Evolutionary conservation across 2,113 vertebrate species (phyloP).

Genomic region (Ornithorhynchus anatinus): DNA sequence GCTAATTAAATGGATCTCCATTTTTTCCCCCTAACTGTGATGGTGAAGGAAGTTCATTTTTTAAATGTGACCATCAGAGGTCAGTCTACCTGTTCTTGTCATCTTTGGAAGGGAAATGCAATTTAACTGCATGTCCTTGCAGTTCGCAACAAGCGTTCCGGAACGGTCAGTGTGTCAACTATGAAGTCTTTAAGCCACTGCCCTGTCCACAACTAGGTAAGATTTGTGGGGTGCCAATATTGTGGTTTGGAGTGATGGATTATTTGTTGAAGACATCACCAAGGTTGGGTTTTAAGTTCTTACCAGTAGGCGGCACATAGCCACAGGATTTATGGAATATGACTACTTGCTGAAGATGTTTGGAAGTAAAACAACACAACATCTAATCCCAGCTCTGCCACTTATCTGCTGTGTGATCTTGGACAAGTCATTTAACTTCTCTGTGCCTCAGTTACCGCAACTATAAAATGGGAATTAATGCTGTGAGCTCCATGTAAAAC

Average conservation of each 20-base stretch:
- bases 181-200: constrained; percentile 74
- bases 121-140: constrained; percentile 81
- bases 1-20: neutral
- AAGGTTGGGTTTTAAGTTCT: neutral
- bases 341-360: rapidly evolving
- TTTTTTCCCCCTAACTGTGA: neutral
- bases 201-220: constrained; percentile 84
- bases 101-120: constrained; percentile 75
- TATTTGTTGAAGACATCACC: neutral
- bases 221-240: neutral
- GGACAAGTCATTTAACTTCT: too few relatives aligned
- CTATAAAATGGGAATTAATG: too few relatives aligned
- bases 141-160: constrained; percentile 79
- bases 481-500: too few relatives aligned
- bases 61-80: constrained; percentile 91
- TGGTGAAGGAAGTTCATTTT: constrained; percentile 75
- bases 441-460: too few relatives aligned
- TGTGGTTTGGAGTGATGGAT: neutral
- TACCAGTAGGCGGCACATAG: rapidly evolving
- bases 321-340: neutral
- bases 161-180: constrained; percentile 78
- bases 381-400: too few relatives aligned
- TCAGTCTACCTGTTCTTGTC: constrained; percentile 84
- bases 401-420: too few relatives aligned
- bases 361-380: too few relatives aligned